A percentile compares a stretch with the other conserved stretches of the same genome.
phyloP scores from a whole-genome alignment of 2,113 vertebrate species.

The Todiramphus saurophagus region DNA sequence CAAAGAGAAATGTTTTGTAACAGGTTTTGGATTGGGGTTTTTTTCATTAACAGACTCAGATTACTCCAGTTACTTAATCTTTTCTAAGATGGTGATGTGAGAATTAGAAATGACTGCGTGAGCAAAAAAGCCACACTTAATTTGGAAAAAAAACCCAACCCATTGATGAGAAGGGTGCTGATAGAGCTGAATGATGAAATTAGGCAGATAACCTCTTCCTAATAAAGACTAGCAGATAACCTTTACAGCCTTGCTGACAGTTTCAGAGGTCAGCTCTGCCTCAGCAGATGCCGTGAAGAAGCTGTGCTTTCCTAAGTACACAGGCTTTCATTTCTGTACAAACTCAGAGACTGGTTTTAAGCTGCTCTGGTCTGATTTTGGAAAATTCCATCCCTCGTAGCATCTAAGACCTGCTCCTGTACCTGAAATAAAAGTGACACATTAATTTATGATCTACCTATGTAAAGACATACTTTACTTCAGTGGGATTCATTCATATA shows the following conservation, averaged over 20 bases:
- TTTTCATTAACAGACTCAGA: background rate
- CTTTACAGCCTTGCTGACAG: background rate
- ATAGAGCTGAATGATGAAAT: background rate
- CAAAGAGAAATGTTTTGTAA: background rate
- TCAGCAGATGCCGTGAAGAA: background rate
- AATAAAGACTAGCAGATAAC: background rate
- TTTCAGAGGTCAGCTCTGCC: background rate
- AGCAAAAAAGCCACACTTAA: background rate
- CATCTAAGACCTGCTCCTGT: background rate
- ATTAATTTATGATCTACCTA: background rate
- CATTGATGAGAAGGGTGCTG: background rate
- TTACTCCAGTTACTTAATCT: background rate
- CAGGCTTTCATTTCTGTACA: background rate
- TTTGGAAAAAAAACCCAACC: background rate
- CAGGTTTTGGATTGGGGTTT: no score
- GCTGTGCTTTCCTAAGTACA: background rate
- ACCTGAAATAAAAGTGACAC: background rate
- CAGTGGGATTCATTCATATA: background rate
- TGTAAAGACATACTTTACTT: background rate
- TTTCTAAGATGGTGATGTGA: background rate
- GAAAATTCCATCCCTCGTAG: background rate
- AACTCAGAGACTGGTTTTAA: background rate
- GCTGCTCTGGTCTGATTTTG: background rate
- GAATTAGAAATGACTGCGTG: background rate
- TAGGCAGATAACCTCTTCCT: background rate